phyloP scores from a whole-genome alignment of 2,888 invertebrate species.

The Plemyria rubiginata region DNA sequence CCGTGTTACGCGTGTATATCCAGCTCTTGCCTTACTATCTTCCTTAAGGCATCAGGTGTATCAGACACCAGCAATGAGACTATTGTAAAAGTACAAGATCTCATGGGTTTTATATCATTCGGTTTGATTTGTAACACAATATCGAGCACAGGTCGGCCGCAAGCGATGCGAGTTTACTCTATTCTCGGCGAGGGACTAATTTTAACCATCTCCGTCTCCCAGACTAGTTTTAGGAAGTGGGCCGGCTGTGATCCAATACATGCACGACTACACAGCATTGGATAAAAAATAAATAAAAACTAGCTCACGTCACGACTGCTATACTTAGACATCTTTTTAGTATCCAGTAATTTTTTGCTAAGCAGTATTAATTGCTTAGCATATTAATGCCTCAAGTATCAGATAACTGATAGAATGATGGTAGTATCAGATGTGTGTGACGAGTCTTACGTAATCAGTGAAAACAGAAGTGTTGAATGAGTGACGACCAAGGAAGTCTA shows the following conservation, averaged over 20 bases:
- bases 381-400: too few species aligned
- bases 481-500: too few species aligned
- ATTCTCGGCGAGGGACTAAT: slow-evolving; percentile 81
- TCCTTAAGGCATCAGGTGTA: neutral
- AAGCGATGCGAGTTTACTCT: slow-evolving; percentile 78
- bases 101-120: neutral
- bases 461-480: too few species aligned
- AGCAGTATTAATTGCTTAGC: too few species aligned
- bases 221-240: slow-evolving; percentile 83
- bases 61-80: neutral
- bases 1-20: neutral
- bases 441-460: too few species aligned
- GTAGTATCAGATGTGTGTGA: too few species aligned
- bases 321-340: neutral
- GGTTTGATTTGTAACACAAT: slow-evolving; percentile 76
- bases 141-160: slow-evolving; percentile 65
- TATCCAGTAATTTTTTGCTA: neutral
- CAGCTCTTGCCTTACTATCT: neutral
- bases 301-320: too few species aligned
- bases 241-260: slow-evolving; percentile 71
- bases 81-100: neutral
- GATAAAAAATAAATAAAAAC: neutral
- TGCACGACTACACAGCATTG: slow-evolving; percentile 49
- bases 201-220: slow-evolving; percentile 84
- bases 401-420: too few species aligned